Conservation (phyloP, 1,140 invertebrate genomes). For the Thaumatotibia leucotreta region DNA sequence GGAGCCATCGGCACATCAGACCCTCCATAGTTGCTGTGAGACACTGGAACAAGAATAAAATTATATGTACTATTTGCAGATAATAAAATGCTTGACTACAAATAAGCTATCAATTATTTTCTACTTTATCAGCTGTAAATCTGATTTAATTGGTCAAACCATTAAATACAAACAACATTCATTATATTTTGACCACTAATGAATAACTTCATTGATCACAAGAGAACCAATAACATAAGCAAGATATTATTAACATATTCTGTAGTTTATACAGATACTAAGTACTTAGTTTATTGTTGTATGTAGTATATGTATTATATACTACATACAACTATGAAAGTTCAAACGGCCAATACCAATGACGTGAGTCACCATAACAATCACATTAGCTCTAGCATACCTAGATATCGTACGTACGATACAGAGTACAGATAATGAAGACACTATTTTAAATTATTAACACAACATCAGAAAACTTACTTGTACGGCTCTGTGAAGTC, state of each 20-base stretch:
- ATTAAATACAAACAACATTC: not conserved
- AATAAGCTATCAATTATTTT: too few relatives aligned
- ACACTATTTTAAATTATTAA: not conserved
- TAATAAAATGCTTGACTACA: too few relatives aligned
- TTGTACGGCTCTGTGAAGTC: conserved; percentile 84
- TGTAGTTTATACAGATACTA: too few relatives aligned
- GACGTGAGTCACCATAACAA: conserved; percentile 23
- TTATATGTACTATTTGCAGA: not conserved
- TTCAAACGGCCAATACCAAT: conserved; percentile 19
- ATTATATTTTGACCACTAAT: not conserved
- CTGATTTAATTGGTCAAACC: not conserved
- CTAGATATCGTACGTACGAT: conserved; percentile 10
- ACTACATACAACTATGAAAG: not conserved
- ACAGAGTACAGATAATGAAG: not conserved
- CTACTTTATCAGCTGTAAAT: not conserved
- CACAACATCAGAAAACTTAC: conserved; percentile 77
- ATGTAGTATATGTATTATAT: too few relatives aligned
- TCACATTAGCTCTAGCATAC: conserved; percentile 7
- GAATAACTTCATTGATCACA: too few relatives aligned
- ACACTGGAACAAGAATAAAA: conserved; percentile 79
- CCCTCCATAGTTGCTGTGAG: conserved; percentile 89
- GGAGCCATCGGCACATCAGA: conserved; percentile 88
- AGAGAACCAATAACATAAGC: too few relatives aligned
- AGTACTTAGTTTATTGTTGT: too few relatives aligned
- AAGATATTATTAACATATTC: too few relatives aligned